Evolutionary conservation across 2,113 vertebrate genomes (phyloP), one percentile per base, ranked within the genome.

Genomic region (Nothocercus julius): DNA sequence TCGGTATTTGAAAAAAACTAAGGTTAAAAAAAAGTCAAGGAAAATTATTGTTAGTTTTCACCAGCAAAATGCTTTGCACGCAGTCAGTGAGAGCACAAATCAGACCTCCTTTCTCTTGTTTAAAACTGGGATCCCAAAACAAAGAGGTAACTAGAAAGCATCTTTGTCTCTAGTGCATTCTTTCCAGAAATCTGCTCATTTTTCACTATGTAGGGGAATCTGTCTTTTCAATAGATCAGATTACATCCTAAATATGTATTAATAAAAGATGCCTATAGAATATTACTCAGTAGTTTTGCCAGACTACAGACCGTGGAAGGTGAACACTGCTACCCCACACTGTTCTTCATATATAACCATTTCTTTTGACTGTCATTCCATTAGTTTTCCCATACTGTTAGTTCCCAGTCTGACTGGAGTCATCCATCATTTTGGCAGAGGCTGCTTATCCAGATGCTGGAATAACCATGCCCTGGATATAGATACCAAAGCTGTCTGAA

Each of bases 321-420:
- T 34, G 78, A 89, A 47, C 36, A 44, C 5, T 9, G 13, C 21
- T 45, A 38, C 7, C 12, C 24, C 7, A 20, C 28, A 69, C 21
- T 15, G 15, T 34, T 53, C 45, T 38, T 79, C 42, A 28, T 9
- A 13, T 2, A 14, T 13, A 84, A 34, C 15, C 7, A 21, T 38
- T 86, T 74, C n/a, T 81, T 18, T 40, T 20, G 36, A 9, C 14
- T 19, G 30, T 5, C 25, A 53, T 10, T 80, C 19, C 10, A 77
- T 34, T 7, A 2, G 1, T 79, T 82, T 64, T 24, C 40, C 28
- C 9, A 27, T 7, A 0, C 0, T 30, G 21, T 11, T 36, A 36
- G 13, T 87, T 85, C 47, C 42, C 49, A 54, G 1, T 4, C 51
- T 84, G 16, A 6, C 38, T 73, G 21, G 2, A n/a, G 18, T 32